Evolutionary conservation across 2,797 vertebrate genomes (phyloP), one percentile per base, ranked within the genome.

Genomic region (Spinibarbus caldwelli): DNA sequence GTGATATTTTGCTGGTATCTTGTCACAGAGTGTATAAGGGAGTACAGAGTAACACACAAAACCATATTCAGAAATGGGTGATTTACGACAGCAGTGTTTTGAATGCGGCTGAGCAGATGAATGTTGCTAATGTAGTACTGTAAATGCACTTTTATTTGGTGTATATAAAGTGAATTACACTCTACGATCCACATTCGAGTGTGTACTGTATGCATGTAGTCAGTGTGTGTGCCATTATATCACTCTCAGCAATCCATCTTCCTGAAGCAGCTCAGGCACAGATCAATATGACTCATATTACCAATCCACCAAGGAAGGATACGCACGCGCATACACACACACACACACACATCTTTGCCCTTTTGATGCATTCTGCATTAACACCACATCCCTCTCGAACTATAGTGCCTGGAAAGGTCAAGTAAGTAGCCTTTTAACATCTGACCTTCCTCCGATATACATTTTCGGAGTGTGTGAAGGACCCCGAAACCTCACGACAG

Each of bases 261-360:
- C 59, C 75, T 84, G 66, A 75, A 81, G 57, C 54, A 89, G 86
- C 71, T 54, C 57, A 62, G 57, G 82, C 81, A 68, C 29, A 78
- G 68, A 86, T 87, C 86, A 83, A 89, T 89, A 82, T 36, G 41
- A 73, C 73, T 89, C 82, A 62, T 64, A 73, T 80, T 87, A 85
- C 75, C 77, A 82, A 79, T 84, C 34, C 54, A 82, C 81, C 49
- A 36, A 34, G 31, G 43, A 36, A 34, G 31, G 43, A 78, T 45
- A 83, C 26, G 26, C 19, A 9, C 26, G 15, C n/a, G 4, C 19
- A 21, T 36, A 21, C 54, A 36, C 52, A 21, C 12, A 59, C 80
- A 71, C 80, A 71, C 78, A 45, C 78, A 68, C 62, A 80, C 31
- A 66, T 12, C 41, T 31, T 7, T 79, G 59, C 41, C 38, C 73